phyloP scores from a whole-genome alignment of 2,888 invertebrate species.

The Amphiduros pacificus region DNA sequence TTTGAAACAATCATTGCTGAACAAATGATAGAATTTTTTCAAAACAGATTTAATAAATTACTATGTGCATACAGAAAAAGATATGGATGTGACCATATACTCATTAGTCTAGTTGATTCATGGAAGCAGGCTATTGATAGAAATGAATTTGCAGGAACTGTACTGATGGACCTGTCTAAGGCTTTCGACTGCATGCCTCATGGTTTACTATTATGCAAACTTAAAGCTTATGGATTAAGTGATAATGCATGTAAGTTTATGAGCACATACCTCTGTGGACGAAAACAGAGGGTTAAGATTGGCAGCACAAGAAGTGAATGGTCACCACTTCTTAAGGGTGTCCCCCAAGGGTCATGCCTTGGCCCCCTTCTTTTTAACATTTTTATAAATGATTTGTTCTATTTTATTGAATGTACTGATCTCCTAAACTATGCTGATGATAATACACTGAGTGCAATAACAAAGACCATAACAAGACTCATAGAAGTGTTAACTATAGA shows the following conservation, averaged over 20 bases:
- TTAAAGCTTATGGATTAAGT: neutral
- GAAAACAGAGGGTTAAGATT: neutral
- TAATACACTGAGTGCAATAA: neutral
- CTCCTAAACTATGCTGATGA: neutral
- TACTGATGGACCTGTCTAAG: neutral
- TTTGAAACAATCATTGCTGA: conserved; percentile 1
- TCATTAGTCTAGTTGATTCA: neutral
- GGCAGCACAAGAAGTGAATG: neutral
- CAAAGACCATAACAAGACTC: too few relatives aligned
- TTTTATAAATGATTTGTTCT: neutral
- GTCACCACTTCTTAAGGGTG: neutral
- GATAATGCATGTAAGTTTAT: neutral
- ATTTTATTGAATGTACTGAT: neutral
- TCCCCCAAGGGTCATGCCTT: neutral
- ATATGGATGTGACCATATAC: neutral
- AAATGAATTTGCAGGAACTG: neutral
- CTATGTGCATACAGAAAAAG: neutral
- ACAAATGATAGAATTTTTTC: neutral
- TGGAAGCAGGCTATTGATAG: neutral
- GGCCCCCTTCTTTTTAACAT: neutral
- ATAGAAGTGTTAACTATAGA: neutral
- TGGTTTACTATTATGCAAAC: neutral
- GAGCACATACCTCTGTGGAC: neutral
- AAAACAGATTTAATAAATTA: neutral
- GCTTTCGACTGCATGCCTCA: neutral